These are phyloP conservation scores for Serrognathus titanus DNA, from an alignment of 2,888 invertebrate species.

Conservation along the genomic window DNA sequence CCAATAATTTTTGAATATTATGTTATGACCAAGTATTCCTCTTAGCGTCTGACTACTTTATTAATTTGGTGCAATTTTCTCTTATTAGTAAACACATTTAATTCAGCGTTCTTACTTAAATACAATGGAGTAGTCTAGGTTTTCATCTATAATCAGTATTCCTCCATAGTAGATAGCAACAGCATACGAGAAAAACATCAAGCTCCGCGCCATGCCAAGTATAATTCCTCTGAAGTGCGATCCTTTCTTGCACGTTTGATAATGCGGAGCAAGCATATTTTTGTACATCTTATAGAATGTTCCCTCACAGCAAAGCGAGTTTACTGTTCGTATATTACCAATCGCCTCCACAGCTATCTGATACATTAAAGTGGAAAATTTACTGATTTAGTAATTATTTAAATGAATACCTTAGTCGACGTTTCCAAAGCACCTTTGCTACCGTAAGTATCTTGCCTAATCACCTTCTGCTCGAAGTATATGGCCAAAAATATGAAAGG, in stretches of 20 bases:
- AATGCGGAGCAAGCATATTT: conserved; percentile 55
- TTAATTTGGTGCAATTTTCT: too few relatives aligned
- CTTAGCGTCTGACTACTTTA: too few relatives aligned
- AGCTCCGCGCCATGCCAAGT: conserved; percentile 62
- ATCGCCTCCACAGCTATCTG: conserved; percentile 69
- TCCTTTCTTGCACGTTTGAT: conserved; percentile 53
- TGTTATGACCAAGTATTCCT: too few relatives aligned
- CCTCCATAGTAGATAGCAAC: conserved; percentile 66
- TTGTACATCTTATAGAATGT: conserved; percentile 61
- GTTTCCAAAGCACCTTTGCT: conserved; percentile 7
- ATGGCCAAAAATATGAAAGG: conserved; percentile 26
- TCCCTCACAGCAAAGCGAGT: conserved; percentile 64
- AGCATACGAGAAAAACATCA: conserved; percentile 54
- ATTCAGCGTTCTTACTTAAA: conserved; percentile 60
- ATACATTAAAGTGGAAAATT: conserved; percentile 9
- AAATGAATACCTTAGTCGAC: conserved; percentile 14
- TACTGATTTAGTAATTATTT: background rate
- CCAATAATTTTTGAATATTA: too few relatives aligned
- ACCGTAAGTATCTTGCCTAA: conserved; percentile 10
- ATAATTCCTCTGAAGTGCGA: conserved; percentile 63
- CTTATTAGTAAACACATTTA: background rate
- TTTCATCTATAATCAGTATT: conserved; percentile 60
- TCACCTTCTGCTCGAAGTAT: conserved; percentile 24
- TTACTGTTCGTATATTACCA: conserved; percentile 68
- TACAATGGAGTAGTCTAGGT: conserved; percentile 57